Evolutionary conservation across 1,140 invertebrate species (phyloP).

Genomic region (Drosophila sulfurigaster): DNA sequence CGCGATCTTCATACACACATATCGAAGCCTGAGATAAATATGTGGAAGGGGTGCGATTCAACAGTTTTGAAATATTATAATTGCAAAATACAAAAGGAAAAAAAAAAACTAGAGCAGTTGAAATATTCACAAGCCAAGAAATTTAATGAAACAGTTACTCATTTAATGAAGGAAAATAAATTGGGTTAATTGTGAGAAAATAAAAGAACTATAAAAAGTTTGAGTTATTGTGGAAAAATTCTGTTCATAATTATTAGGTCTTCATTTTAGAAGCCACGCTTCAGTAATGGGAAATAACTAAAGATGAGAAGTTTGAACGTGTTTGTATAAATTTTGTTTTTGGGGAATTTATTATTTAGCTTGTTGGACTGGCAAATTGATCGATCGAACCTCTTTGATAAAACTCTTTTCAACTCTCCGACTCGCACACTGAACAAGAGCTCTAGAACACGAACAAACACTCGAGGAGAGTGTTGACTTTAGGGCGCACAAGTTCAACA

Average conservation of each 20-base stretch:
- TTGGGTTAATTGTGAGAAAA: slow-evolving; percentile 14
- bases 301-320: too few relatives aligned
- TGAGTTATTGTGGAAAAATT: not conserved
- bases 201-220: slow-evolving; percentile 1
- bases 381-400: slow-evolving; percentile 44
- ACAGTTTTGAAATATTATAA: slow-evolving; percentile 27
- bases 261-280: not conserved
- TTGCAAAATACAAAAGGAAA: not conserved
- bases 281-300: too few relatives aligned
- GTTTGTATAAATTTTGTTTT: not conserved
- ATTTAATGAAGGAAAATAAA: not conserved
- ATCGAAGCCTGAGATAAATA: slow-evolving; percentile 11
- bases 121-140: too few relatives aligned
- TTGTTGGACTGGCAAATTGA: slow-evolving; percentile 10
- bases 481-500: slow-evolving; percentile 56
- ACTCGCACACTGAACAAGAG: slow-evolving; percentile 38
- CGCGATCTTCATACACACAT: slow-evolving; percentile 30
- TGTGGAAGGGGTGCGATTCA: slow-evolving; percentile 25
- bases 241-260: not conserved
- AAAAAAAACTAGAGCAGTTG: too few relatives aligned
- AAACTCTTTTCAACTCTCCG: slow-evolving; percentile 38
- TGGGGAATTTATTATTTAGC: not conserved
- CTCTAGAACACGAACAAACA: slow-evolving; percentile 70
- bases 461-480: slow-evolving; percentile 46
- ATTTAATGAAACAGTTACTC: too few relatives aligned